Percentiles rank a stretch among this genome's conserved stretches.
Evolutionary conservation across 2,113 vertebrate species (phyloP).

Genomic region (Tupaia chinensis): DNA sequence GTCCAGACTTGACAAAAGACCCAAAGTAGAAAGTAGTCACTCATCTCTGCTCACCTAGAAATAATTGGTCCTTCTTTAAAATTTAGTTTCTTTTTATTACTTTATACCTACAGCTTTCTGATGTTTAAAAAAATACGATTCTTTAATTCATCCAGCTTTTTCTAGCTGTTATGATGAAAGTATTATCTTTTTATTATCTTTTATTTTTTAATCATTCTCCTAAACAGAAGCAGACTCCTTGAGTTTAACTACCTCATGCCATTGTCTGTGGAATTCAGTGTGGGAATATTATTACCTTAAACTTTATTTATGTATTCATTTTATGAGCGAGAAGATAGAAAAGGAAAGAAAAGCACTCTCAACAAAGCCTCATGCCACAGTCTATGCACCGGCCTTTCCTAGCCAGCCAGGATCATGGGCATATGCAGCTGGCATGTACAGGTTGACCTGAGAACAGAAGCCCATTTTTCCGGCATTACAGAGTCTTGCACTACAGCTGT

Average conservation of each 20-base stretch:
- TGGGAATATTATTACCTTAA: neutral
- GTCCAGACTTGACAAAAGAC: neutral
- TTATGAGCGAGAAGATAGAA: no score
- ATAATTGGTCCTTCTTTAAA: neutral
- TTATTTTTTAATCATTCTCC: neutral
- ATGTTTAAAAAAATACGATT: slow-evolving; percentile 36
- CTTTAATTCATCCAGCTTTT: slow-evolving; percentile 23
- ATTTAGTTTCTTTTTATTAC: neutral
- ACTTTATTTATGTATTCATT: no score
- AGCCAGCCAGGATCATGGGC: no score
- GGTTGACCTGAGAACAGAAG: no score
- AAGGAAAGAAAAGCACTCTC: no score
- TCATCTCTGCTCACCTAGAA: neutral
- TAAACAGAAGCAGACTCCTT: neutral
- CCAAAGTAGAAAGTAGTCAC: neutral
- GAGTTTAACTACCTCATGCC: neutral
- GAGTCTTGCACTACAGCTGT: no score
- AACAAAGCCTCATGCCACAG: no score
- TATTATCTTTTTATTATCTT: neutral
- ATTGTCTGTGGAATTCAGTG: neutral
- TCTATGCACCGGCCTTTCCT: no score
- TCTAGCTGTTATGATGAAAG: slow-evolving; percentile 18
- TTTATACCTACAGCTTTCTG: neutral
- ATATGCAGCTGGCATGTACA: no score
- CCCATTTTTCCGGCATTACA: no score